Evolutionary conservation across 1,140 invertebrate species (phyloP).

Genomic region (Pseudoatta argentina): DNA sequence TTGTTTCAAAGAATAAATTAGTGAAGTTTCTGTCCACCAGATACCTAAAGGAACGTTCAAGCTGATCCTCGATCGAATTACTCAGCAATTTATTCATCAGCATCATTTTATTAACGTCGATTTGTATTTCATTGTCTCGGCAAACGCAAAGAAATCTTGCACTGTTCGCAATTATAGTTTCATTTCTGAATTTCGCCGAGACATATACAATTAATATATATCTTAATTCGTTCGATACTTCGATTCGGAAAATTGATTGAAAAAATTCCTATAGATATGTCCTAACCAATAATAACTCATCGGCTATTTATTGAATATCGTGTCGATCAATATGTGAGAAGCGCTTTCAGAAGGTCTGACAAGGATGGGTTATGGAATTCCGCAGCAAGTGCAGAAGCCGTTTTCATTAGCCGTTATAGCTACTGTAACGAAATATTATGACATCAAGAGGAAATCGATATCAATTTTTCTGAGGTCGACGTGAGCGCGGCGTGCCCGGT

Average conservation of each 20-base stretch:
- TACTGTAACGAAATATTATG: conserved; percentile 69
- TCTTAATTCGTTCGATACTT: not conserved
- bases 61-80: conserved; percentile 21
- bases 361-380: conserved; percentile 14
- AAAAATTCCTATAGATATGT: not conserved
- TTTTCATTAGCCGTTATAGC: conserved; percentile 58
- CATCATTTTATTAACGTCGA: not conserved
- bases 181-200: not conserved
- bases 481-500: conserved; percentile 11
- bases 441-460: conserved; percentile 64
- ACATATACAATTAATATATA: not conserved
- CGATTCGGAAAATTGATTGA: not conserved
- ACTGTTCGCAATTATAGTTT: not conserved
- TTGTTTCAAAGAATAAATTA: conserved; percentile 54
- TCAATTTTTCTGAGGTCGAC: conserved; percentile 69
- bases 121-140: not conserved
- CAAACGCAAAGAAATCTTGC: not conserved
- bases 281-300: not conserved
- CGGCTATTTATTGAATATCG: conserved; percentile 32
- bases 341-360: not conserved
- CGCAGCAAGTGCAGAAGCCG: conserved; percentile 35
- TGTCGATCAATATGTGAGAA: conserved; percentile 1
- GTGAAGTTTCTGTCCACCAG: conserved; percentile 2
- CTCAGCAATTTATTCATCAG: conserved; percentile 16
- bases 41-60: not conserved